Base-by-base conservation (phyloP, 2,113 vertebrate species). In the Trogon melanurus region DNA sequence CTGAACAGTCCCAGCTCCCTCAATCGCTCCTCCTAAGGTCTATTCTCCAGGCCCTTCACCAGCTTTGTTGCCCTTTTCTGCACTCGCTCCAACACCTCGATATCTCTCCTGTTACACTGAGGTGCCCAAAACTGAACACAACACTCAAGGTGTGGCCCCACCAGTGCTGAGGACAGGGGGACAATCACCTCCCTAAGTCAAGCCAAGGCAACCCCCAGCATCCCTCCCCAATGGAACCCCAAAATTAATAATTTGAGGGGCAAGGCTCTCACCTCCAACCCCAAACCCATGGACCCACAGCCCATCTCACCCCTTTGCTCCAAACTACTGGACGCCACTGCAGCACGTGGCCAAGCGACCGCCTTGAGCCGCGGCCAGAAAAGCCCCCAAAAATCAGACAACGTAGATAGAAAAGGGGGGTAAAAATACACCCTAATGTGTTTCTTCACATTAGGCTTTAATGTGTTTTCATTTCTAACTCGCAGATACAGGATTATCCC, bases 391-490 rank as follows among this genome's bases (percentile, higher is more conserved):
- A 57, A 2, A 6, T 3, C 57, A 54, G 20, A 50, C 6, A 44
- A 14, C 15, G 38, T 51, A 51, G 12, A 17, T 7, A 53, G 6
- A 65, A 54, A 36, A 16, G 17, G 11, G 34, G 4, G 1, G 15
- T 30, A 25, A 21, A 64, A 44, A 3, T 1, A 18, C 12, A 27
- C 7, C 34, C 20, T 25, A 30, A 34, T 50, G 34, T 11, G 21
- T 34, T 94, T 69, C 53, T 89, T 66, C 83, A 84, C 88, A 65
- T 88, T 36, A 89, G 54, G 53, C 23, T 91, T 93, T 83, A 88
- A 91, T 81, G 58, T 16, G 32, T 79, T 93, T 86, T 93, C 66
- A 13, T 70, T 79, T 92, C 82, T 50, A 95, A 95, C 56, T 38
- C 62, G 7, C 5, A 13, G 80, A 75, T 67, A 13, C 51, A 72